A percentile compares a stretch with the other conserved stretches of the same genome.
phyloP scores from a whole-genome alignment of 1,140 invertebrate species.

The Caenorhabditis brenneri region DNA sequence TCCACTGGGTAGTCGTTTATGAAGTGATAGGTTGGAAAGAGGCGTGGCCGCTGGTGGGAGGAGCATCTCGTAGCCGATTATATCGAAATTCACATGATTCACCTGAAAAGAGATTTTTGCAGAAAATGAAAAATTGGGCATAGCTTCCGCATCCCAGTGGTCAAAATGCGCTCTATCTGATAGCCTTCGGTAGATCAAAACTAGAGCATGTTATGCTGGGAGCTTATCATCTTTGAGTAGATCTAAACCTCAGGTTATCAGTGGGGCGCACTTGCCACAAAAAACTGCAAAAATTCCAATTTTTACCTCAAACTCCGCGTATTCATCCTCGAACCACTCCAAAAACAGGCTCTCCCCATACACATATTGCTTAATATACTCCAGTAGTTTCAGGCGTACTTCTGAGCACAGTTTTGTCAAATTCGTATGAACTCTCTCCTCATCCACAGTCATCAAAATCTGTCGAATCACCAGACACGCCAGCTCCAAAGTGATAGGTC shows the following conservation, averaged over 20 bases:
- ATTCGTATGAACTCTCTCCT: slow-evolving; percentile 72
- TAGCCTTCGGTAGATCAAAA: too few species aligned
- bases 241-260: too few species aligned
- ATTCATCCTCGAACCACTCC: slow-evolving; percentile 98
- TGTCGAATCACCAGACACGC: slow-evolving; percentile 80
- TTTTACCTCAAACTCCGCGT: slow-evolving; percentile 80
- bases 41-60: slow-evolving; percentile 94
- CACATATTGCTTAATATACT: slow-evolving; percentile 76
- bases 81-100: slow-evolving; percentile 76
- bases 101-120: slow-evolving; percentile 1
- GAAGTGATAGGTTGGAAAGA: slow-evolving; percentile 92
- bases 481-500: slow-evolving; percentile 89
- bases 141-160: too few species aligned
- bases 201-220: too few species aligned
- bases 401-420: slow-evolving; percentile 3
- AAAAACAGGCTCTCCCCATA: slow-evolving; percentile 98
- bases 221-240: too few species aligned
- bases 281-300: too few species aligned
- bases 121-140: slow-evolving; percentile 79
- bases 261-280: too few species aligned
- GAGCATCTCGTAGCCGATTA: slow-evolving; percentile 81
- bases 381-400: not conserved
- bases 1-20: slow-evolving; percentile 90
- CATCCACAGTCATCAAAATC: slow-evolving; percentile 73
- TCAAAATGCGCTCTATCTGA: too few species aligned